Percentiles rank a stretch among this genome's conserved stretches.
These are phyloP conservation scores for Apodemia zela DNA, from an alignment of 2,888 invertebrate genomes.

Conservation along the genomic window DNA sequence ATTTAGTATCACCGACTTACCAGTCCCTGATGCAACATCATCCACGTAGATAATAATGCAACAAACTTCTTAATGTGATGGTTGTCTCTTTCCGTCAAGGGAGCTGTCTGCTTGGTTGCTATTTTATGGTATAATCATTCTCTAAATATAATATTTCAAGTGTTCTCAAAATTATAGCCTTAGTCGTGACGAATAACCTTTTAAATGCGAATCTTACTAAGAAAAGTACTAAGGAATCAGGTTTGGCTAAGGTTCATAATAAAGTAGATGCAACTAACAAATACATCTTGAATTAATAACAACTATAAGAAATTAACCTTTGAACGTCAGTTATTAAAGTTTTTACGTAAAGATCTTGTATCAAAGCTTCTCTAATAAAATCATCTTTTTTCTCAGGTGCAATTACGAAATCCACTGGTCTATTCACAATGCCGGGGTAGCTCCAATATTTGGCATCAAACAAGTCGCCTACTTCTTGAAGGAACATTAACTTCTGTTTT, in stretches of 20 bases:
- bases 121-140: neutral
- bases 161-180: no score
- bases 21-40: neutral
- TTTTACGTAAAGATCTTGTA: neutral
- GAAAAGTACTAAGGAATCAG: no score
- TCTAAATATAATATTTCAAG: no score
- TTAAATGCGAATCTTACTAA: no score
- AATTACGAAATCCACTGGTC: slow-evolving; percentile 4
- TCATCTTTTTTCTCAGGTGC: neutral
- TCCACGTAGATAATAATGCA: no score
- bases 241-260: no score
- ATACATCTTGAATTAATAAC: no score
- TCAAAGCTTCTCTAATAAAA: slow-evolving; percentile 2
- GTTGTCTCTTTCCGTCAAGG: no score
- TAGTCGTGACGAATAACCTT: no score
- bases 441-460: slow-evolving; percentile 1
- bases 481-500: neutral
- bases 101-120: no score
- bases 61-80: no score
- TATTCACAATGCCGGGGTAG: neutral
- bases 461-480: neutral
- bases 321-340: neutral
- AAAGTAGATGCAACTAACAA: no score
- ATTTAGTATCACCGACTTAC: neutral
- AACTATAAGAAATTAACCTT: neutral